Percentiles rank a stretch among this genome's conserved stretches.
Evolutionary conservation across 2,888 invertebrate species (phyloP).

Genomic region (Prosapia bicincta): DNA sequence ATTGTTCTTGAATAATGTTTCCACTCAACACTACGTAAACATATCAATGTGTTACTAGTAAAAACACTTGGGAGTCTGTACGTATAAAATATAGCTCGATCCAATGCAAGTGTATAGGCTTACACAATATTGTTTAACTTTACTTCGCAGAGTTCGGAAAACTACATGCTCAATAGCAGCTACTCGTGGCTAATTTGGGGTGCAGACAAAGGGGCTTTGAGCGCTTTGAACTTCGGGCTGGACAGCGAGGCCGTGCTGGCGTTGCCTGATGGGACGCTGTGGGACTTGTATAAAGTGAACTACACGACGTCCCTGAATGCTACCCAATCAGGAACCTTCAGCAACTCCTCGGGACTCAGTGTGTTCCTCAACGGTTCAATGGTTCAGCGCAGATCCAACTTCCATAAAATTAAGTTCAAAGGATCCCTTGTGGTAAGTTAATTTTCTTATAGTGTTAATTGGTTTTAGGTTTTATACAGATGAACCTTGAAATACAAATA

Average conservation of each 20-base stretch:
- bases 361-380: conserved; percentile 12
- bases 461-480: too few relatives aligned
- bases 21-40: too few relatives aligned
- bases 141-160: conserved; percentile 16
- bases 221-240: conserved; percentile 15
- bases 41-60: too few relatives aligned
- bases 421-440: conserved; percentile 26
- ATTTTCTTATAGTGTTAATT: too few relatives aligned
- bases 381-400: conserved; percentile 13
- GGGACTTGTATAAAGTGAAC: conserved; percentile 31
- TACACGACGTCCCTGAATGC: conserved; percentile 18
- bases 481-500: too few relatives aligned
- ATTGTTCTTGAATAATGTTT: too few relatives aligned
- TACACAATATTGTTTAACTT: too few relatives aligned
- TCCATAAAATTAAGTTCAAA: conserved; percentile 16
- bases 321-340: conserved; percentile 10
- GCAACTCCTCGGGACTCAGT: background rate
- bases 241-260: conserved; percentile 23
- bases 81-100: too few relatives aligned
- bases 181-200: conserved; percentile 17
- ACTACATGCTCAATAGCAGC: conserved; percentile 16
- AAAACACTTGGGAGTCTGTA: too few relatives aligned
- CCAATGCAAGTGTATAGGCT: too few relatives aligned
- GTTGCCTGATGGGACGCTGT: conserved; percentile 4
- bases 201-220: background rate